A percentile compares a stretch with the other conserved stretches of the same genome.
These are phyloP conservation scores for Odontomachus brunneus DNA, from an alignment of 1,140 invertebrate genomes.

Conservation along the genomic window DNA sequence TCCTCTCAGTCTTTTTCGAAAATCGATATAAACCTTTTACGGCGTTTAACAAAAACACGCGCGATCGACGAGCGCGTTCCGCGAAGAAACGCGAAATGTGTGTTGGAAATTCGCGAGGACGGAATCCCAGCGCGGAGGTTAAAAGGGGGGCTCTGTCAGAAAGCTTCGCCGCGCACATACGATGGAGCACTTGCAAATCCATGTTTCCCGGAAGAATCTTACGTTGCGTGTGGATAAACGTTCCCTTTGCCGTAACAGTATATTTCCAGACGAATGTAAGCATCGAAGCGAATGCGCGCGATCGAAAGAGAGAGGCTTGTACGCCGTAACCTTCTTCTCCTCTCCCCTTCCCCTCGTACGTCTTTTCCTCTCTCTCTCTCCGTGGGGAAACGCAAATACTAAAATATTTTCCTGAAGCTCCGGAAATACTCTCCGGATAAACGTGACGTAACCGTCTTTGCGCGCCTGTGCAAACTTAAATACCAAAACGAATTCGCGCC, in stretches of 20 bases:
- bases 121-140: constrained; percentile 40
- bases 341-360: constrained; percentile 14
- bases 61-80: constrained; percentile 26
- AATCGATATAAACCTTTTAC: constrained; percentile 42
- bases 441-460: constrained; percentile 43
- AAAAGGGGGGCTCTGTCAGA: constrained; percentile 49
- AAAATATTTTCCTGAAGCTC: constrained; percentile 52
- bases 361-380: too few species aligned
- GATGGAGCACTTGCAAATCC: constrained; percentile 61
- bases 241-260: constrained; percentile 57
- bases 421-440: constrained; percentile 40
- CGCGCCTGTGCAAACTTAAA: neutral
- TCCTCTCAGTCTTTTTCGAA: too few species aligned
- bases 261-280: constrained; percentile 61
- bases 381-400: constrained; percentile 44
- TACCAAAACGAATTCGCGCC: neutral
- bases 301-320: constrained; percentile 55
- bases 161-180: constrained; percentile 51
- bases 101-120: constrained; percentile 35
- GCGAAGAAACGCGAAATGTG: constrained; percentile 45
- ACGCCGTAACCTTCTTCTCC: constrained; percentile 22
- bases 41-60: constrained; percentile 2
- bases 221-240: constrained; percentile 57
- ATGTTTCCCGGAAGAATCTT: constrained; percentile 55
- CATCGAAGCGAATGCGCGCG: constrained; percentile 49